A percentile compares a stretch with the other conserved stretches of the same genome.
Evolutionary conservation across 2,797 vertebrate species (phyloP).

Genomic region (Apodemus agrarius): DNA sequence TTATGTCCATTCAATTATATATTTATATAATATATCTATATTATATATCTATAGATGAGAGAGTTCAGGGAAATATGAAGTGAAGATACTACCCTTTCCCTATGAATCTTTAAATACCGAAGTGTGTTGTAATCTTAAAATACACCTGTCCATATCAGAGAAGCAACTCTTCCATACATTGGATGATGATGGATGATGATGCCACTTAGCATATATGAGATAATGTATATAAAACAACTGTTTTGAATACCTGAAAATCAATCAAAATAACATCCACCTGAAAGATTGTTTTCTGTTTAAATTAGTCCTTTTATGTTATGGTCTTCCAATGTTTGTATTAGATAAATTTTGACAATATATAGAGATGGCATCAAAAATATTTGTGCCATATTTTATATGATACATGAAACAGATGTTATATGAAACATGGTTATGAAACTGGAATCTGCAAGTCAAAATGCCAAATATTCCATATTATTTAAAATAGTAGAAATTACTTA

Average conservation of each 20-base stretch:
- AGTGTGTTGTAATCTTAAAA: not conserved
- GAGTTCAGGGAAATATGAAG: not conserved
- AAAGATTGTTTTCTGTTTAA: slow-evolving; percentile 30
- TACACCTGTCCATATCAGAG: not conserved
- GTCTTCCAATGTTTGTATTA: not conserved
- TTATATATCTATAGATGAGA: not conserved
- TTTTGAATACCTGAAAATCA: not conserved
- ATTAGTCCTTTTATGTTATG: not conserved
- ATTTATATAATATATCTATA: no score
- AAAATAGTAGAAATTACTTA: not conserved
- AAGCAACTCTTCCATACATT: not conserved
- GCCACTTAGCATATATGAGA: not conserved
- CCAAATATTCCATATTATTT: not conserved
- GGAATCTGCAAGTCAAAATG: not conserved
- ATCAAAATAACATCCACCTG: not conserved
- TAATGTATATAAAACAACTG: not conserved
- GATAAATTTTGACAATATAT: not conserved
- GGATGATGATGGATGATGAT: not conserved
- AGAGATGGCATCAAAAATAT: not conserved
- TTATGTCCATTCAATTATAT: not conserved
- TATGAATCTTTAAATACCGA: not conserved
- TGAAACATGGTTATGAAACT: not conserved
- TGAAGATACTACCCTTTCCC: not conserved
- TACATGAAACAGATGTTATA: not conserved
- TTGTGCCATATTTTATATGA: not conserved